Evolutionary conservation across 1,140 invertebrate species (phyloP), one percentile per base, ranked within the genome.

Genomic region (Himalopsyche phryganea): DNA sequence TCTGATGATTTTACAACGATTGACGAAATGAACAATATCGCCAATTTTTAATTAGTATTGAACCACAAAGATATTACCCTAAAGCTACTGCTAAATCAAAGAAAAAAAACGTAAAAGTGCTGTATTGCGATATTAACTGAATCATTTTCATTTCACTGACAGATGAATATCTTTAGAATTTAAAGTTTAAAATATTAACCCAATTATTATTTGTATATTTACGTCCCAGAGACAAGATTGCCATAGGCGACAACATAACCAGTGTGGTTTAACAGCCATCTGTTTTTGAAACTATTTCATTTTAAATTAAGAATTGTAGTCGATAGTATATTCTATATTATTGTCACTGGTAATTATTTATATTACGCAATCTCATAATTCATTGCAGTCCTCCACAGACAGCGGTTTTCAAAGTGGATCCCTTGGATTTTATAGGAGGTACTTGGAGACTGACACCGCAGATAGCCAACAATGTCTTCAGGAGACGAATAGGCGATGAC

Each of bases 401-500:
- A 2, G 73, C 75, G 68, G 68, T 68, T 45, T 74, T 55, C 63
- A 61, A 59, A 69, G 71, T 42, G 69, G 70, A 44, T 66, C 71
- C 4, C 70, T 73, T 5, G 72, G 73, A 11, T 69, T 69, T 50
- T 44, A 74, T 41, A 60, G 71, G 7, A 61, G 68, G 41, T 67
- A 73, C 1, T 69, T 75, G 18, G 70, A 70, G 50, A 56, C 70
- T 19, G 71, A 64, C 46, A 66, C 71, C 57, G 2, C 71, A 71
- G 0, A 65, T 69, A 11, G 75, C 74, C 48, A n/a, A n/a, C n/a
- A n/a, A n/a, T n/a, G 69, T 77, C 1, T 75, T 77, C 40, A 60
- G 75, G 5, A 54, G 77, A 54, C 66, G 77, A 60, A 75, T 71
- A 6, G 76, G 77, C 49, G 71, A 77, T 60, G 73, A 77, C 41